Conservation (phyloP, 2,113 vertebrate species). For the Paedocypris sp. region DNA sequence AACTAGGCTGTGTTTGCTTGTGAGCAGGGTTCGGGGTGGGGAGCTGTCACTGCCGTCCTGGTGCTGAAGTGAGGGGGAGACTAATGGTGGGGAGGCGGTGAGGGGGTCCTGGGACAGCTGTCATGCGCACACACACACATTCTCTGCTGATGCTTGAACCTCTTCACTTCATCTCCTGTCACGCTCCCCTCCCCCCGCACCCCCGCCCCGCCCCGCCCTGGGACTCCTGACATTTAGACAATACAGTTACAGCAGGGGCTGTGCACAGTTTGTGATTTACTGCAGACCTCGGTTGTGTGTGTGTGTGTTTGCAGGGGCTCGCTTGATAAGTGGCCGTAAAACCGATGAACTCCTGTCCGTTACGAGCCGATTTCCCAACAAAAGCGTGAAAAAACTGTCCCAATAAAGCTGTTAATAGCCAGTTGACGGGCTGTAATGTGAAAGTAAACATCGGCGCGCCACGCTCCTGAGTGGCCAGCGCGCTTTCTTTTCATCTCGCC, state of each 20-base stretch:
- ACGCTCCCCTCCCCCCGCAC: constrained; percentile 16
- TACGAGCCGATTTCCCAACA: constrained; percentile 38
- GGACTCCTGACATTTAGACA: constrained; percentile 39
- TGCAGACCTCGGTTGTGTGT: not conserved
- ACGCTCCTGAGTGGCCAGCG: constrained; percentile 1
- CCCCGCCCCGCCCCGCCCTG: constrained; percentile 12
- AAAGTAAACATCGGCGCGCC: constrained; percentile 30
- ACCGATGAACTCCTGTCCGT: constrained; percentile 33
- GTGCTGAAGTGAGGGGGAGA: constrained; percentile 13
- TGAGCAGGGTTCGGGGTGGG: not conserved
- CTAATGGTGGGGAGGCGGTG: constrained; percentile 1
- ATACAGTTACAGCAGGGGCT: constrained; percentile 36
- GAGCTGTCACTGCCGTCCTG: constrained; percentile 24
- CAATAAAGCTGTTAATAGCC: constrained; percentile 38
- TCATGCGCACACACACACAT: not conserved
- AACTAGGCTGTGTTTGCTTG: constrained; percentile 1
- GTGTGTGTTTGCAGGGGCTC: constrained; percentile 11
- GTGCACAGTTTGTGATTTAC: constrained; percentile 31
- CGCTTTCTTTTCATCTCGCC: constrained; percentile 31
- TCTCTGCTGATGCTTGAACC: not conserved
- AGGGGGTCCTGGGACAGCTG: constrained; percentile 19
- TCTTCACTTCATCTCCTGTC: constrained; percentile 27
- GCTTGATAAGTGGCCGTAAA: constrained; percentile 47
- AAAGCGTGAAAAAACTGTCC: constrained; percentile 35
- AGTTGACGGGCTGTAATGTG: constrained; percentile 34